Evolutionary conservation across 2,888 invertebrate genomes (phyloP).

Genomic region (Xanthia icteritia): DNA sequence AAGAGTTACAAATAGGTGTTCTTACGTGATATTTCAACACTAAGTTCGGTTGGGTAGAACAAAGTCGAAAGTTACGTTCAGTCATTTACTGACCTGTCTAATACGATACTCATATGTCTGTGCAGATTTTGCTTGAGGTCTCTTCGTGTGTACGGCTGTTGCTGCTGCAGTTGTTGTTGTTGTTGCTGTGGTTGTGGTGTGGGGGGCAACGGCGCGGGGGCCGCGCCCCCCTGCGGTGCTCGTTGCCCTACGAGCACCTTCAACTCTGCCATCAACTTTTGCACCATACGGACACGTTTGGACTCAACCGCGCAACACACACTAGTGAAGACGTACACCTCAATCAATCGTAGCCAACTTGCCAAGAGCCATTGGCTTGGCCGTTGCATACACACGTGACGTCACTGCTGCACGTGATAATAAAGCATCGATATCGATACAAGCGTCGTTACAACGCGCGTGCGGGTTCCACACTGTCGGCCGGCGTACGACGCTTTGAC

Average conservation of each 20-base stretch:
- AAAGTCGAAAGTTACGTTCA: conserved; percentile 38
- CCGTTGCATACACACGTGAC: conserved; percentile 84
- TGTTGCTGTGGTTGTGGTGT: conserved; percentile 71
- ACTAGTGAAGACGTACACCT: conserved; percentile 82
- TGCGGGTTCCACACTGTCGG: conserved; percentile 87
- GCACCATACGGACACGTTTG: conserved; percentile 89
- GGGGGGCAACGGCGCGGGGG: conserved; percentile 69
- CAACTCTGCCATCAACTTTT: conserved; percentile 89
- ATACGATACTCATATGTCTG: conserved; percentile 89
- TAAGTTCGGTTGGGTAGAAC: conserved; percentile 25
- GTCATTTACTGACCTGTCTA: conserved; percentile 86
- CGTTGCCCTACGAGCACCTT: conserved; percentile 89
- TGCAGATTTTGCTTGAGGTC: conserved; percentile 89
- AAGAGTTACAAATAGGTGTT: conserved; percentile 35
- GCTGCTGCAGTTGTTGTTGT: conserved; percentile 72
- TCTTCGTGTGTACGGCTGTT: conserved; percentile 82
- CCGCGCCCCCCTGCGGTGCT: conserved; percentile 82
- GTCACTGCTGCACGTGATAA: conserved; percentile 87
- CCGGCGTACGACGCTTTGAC: conserved; percentile 82
- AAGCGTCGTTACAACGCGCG: conserved; percentile 87
- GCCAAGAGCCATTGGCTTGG: conserved; percentile 89
- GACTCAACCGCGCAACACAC: conserved; percentile 81
- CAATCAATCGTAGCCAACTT: conserved; percentile 80
- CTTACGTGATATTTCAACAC: conserved; percentile 32
- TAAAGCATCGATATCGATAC: conserved; percentile 84